phyloP scores from a whole-genome alignment of 1,140 invertebrate genomes.

The Mycetomoellerius zeteki region DNA sequence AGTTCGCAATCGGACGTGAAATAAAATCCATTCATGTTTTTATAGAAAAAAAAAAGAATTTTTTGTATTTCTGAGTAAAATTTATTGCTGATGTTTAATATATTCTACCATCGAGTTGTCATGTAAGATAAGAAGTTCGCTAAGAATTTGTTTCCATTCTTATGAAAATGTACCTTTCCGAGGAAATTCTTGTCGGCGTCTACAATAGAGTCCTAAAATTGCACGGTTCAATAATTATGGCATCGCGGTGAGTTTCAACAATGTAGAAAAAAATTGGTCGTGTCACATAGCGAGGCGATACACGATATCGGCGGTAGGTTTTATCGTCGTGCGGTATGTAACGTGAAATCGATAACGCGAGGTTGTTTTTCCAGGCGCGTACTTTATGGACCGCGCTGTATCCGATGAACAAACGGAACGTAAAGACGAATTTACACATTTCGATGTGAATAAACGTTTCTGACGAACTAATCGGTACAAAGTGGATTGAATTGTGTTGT shows the following conservation, averaged over 20 bases:
- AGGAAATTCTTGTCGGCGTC: not conserved
- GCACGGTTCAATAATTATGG: constrained; percentile 32
- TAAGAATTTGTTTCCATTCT: not conserved
- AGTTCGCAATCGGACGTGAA: not conserved
- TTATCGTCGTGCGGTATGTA: constrained; percentile 45
- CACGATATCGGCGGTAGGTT: constrained; percentile 4
- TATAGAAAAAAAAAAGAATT: not conserved
- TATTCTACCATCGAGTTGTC: not conserved
- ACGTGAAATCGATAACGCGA: constrained; percentile 48
- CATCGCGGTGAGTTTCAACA: not conserved
- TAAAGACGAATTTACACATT: constrained; percentile 41
- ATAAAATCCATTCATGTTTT: not conserved
- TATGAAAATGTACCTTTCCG: not conserved
- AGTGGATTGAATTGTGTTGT: not conserved
- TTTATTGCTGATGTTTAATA: not conserved
- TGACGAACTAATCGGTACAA: not conserved
- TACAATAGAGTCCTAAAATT: constrained; percentile 19
- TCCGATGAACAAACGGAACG: constrained; percentile 44
- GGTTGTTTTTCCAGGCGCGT: constrained; percentile 43
- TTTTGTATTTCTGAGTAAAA: not conserved
- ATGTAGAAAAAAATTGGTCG: constrained; percentile 8
- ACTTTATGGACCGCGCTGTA: constrained; percentile 39
- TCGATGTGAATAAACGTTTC: not conserved
- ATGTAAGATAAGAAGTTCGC: not conserved
- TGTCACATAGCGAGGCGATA: not conserved